Base-by-base conservation (phyloP, 2,888 invertebrate genomes). In the Ophion ellenae region DNA sequence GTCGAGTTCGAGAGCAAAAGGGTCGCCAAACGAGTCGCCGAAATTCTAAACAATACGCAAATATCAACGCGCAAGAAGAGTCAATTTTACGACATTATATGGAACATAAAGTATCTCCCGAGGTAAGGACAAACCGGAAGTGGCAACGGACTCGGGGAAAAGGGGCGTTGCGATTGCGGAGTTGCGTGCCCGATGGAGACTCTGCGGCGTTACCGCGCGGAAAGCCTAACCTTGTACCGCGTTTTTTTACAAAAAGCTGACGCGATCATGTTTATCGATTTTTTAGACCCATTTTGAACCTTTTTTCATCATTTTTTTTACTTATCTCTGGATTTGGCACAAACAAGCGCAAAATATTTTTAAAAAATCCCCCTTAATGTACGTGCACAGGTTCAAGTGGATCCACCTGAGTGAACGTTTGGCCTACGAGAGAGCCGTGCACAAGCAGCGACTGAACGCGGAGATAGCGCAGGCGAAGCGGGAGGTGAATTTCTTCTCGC, bases 51-150 rank as follows among this genome's bases (percentile, higher is more conserved):
- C 92, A 98, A 98, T 91, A 97, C 96, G 78, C 97, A 97, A 94
- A 97, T 99, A 74, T 97, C 98, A 6, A 96, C 97, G 0, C 96
- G 97, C 86, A 98, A 98, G 91, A 97, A 96, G 89, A 98, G 98
- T 24, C 96, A 97, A 89, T 98, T 98, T 93, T 98, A 97, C 93
- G 99, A 99, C 90, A 96, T 96, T 93, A 95, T 99, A 63, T 99
- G 99, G 99, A 98, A 97, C 92, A 97, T 99, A 88, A 99, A 99
- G 94, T 99, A 99, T 94, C 95, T 99, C 87, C 97, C 98, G 3
- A 96, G 95, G 96, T 96, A 93, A 90, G 89, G 17, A 32, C 32
- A 32, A 32, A 3, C 32, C 4, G 32, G 32, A 32, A 32, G 32
- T 32, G 32, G 3, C 2, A 32, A 32, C 32, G 32, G 32, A 32